These are phyloP conservation scores for Microchirus variegatus DNA, from an alignment of 2,797 vertebrate species.

Conservation along the genomic window DNA sequence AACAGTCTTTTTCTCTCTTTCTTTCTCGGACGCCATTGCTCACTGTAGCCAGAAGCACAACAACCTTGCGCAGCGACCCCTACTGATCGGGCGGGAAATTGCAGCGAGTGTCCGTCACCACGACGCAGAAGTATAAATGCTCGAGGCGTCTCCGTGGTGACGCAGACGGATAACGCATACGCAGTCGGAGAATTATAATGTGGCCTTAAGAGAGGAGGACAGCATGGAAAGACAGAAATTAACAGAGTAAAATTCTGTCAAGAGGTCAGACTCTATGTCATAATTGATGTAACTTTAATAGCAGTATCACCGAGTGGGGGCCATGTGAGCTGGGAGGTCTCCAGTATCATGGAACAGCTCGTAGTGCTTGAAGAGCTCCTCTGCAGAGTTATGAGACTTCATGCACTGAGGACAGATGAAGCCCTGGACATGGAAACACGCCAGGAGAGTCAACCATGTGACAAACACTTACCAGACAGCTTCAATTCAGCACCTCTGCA, in stretches of 20 bases:
- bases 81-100: no score
- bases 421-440: slow-evolving; percentile 80
- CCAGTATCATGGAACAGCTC: slow-evolving; percentile 93
- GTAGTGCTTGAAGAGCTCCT: slow-evolving; percentile 98
- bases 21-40: no score
- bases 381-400: slow-evolving; percentile 98
- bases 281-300: not conserved
- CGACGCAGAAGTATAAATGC: no score
- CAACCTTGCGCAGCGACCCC: no score
- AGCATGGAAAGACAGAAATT: not conserved
- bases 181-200: no score
- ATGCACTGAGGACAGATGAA: slow-evolving; percentile 99
- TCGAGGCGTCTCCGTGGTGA: no score
- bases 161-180: no score
- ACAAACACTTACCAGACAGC: not conserved
- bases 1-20: no score
- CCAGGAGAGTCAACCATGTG: slow-evolving; percentile 3
- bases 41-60: no score
- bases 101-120: no score
- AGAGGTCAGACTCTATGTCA: not conserved
- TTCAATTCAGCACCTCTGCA: not conserved
- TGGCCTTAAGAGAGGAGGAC: not conserved
- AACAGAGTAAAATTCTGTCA: no score
- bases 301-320: slow-evolving; percentile 85
- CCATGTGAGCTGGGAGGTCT: slow-evolving; percentile 86